These are phyloP conservation scores for Rhamnusium bicolor DNA, from an alignment of 2,888 invertebrate species.

Conservation along the genomic window DNA sequence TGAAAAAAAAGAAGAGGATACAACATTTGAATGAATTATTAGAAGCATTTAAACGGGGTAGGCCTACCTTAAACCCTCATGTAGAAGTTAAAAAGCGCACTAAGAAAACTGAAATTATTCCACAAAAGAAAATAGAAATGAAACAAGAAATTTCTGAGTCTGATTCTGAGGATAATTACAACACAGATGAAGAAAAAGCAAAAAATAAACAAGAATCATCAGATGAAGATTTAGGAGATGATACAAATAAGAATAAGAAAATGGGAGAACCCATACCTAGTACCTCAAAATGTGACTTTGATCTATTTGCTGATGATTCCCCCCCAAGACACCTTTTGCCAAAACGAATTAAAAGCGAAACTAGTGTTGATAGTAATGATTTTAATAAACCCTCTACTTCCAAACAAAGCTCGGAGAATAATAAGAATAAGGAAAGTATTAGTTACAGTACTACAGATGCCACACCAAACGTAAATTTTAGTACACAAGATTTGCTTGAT, in stretches of 20 bases:
- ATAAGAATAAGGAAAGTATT: constrained; percentile 8
- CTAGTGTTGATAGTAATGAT: not conserved
- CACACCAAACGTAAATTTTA: constrained; percentile 53
- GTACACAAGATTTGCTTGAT: constrained; percentile 63
- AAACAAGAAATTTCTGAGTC: constrained; percentile 54
- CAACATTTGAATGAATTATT: constrained; percentile 65
- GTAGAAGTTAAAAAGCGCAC: constrained; percentile 43
- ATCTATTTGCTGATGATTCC: constrained; percentile 47
- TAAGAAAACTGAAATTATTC: constrained; percentile 37
- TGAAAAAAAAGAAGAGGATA: constrained; percentile 66
- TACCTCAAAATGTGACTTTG: constrained; percentile 51
- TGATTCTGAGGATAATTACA: constrained; percentile 46
- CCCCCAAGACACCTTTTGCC: constrained; percentile 42
- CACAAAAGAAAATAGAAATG: constrained; percentile 42
- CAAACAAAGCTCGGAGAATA: constrained; percentile 13
- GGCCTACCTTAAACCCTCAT: constrained; percentile 51
- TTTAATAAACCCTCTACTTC: constrained; percentile 23
- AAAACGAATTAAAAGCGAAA: constrained; percentile 48
- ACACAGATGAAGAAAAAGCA: constrained; percentile 52
- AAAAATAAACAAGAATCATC: constrained; percentile 19
- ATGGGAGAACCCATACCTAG: constrained; percentile 35
- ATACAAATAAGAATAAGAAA: constrained; percentile 12
- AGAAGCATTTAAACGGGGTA: constrained; percentile 57
- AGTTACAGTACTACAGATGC: constrained; percentile 33
- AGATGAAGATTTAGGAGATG: not conserved